These are phyloP conservation scores for Hozukius guyotensis DNA, from an alignment of 2,797 vertebrate species.

Conservation along the genomic window DNA sequence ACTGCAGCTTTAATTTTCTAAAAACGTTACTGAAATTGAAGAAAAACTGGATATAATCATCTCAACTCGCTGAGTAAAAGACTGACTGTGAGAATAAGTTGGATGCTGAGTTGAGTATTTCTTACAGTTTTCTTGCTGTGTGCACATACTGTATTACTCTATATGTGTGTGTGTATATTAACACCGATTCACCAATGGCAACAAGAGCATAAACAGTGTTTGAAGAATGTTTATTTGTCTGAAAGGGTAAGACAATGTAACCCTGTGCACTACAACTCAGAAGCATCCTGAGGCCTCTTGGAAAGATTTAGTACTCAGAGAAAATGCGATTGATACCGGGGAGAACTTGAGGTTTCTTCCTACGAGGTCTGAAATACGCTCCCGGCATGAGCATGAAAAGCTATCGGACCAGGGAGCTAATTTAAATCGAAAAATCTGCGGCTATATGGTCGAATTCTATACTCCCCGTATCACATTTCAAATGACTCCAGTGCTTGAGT, in stretches of 20 bases:
- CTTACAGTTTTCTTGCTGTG: not conserved
- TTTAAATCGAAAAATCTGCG: constrained; percentile 66
- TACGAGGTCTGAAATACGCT: constrained; percentile 65
- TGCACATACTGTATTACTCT: not conserved
- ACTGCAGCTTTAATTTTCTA: not conserved
- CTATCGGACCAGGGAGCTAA: constrained; percentile 50
- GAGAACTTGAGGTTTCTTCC: constrained; percentile 68
- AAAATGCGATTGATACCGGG: constrained; percentile 66
- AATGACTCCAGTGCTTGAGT: constrained; percentile 68
- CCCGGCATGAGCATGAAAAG: constrained; percentile 58
- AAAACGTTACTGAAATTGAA: not conserved
- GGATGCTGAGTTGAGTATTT: not conserved
- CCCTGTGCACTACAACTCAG: constrained; percentile 71
- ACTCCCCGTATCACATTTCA: constrained; percentile 64
- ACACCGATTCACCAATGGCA: constrained; percentile 52
- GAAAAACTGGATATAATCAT: constrained; percentile 23
- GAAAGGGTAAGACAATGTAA: constrained; percentile 77
- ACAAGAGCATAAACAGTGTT: constrained; percentile 52
- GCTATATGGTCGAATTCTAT: constrained; percentile 70
- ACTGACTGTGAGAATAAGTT: not conserved
- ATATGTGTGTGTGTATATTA: constrained; percentile 30
- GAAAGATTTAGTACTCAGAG: constrained; percentile 67
- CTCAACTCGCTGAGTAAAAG: not conserved
- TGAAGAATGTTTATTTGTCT: constrained; percentile 69
- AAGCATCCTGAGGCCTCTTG: constrained; percentile 68